These are phyloP conservation scores for Pavo muticus DNA, from an alignment of 2,113 vertebrate species.

Conservation along the genomic window DNA sequence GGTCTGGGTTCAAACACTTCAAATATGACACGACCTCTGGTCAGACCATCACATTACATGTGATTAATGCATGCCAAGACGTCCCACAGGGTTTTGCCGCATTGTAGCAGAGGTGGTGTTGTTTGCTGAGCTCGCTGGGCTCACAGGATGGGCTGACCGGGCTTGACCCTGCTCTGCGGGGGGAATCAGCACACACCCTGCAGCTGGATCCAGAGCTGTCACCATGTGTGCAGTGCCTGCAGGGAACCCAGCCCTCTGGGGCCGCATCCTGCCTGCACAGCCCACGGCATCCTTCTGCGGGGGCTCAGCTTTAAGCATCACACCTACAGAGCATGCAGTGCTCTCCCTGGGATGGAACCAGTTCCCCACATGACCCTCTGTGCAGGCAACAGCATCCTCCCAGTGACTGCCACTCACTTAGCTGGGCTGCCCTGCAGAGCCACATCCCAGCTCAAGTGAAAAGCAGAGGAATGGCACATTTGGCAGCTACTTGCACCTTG, in stretches of 20 bases:
- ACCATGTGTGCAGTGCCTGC: not conserved
- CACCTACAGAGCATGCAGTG: not conserved
- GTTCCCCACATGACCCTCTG: rapidly evolving
- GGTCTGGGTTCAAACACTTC: not conserved
- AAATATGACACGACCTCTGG: not conserved
- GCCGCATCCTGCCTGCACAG: not conserved
- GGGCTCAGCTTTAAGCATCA: not conserved
- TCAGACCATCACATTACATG: not conserved
- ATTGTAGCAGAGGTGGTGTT: not conserved
- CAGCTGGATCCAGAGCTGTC: not conserved
- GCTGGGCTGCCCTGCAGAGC: not conserved
- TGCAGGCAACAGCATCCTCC: rapidly evolving
- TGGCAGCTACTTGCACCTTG: not conserved
- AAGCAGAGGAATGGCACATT: not conserved
- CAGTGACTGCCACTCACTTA: rapidly evolving
- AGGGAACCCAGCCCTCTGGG: not conserved
- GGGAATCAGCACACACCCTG: not conserved
- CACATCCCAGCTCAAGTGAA: not conserved
- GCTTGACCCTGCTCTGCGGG: not conserved
- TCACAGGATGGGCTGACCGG: not conserved
- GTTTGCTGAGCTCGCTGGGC: not conserved
- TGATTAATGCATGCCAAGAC: not conserved
- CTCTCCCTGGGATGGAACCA: no score
- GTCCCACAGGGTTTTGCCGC: not conserved
- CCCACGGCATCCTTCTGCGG: not conserved